Evolutionary conservation across 1,140 invertebrate genomes (phyloP), one percentile per base, ranked within the genome.

Genomic region (Zaprionus taronus): DNA sequence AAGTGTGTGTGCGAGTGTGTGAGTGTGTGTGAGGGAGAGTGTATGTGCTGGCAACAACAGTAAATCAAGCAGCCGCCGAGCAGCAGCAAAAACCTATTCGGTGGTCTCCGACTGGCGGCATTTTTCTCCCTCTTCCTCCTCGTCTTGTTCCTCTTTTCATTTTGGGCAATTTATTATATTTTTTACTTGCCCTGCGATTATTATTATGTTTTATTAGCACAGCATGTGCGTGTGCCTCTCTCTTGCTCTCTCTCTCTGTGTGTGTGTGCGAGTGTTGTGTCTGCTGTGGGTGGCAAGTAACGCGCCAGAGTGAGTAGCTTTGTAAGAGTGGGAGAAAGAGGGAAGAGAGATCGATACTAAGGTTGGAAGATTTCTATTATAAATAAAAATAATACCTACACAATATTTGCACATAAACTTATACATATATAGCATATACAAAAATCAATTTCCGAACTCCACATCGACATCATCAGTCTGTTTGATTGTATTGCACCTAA

Each of bases 31-130:
- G 41, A 17, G 41, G n/a, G 41, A 2, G 41, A 47, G 41, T 47
- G 41, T 47, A 47, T 47, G 41, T 47, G n/a, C 41, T 17, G 66
- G 68, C 81, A 84, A 38, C 47, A 49, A 64, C 80, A 77, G 70
- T 87, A 89, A 89, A 87, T 89, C 84, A 87, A 79, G 70, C 71
- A 81, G 71, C 77, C 73, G 77, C 77, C 83, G 72, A 79, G 68
- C 65, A 24, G 20, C 47, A 77, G 65, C 53, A 60, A 78, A 80
- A 89, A 81, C 68, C 81, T 87, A 89, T 79, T 67, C 78, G 84
- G 81, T 87, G 84, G 78, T 87, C 84, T 56, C 38, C 68, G 69
- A 73, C 79, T 86, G 83, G 67, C 83, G 79, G 79, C 79, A 82
- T 82, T 82, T 82, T 80, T 72, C 73, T 69, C 70, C 49, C 65